phyloP scores from a whole-genome alignment of 2,888 invertebrate species.

The Sminthurinus aureus region DNA sequence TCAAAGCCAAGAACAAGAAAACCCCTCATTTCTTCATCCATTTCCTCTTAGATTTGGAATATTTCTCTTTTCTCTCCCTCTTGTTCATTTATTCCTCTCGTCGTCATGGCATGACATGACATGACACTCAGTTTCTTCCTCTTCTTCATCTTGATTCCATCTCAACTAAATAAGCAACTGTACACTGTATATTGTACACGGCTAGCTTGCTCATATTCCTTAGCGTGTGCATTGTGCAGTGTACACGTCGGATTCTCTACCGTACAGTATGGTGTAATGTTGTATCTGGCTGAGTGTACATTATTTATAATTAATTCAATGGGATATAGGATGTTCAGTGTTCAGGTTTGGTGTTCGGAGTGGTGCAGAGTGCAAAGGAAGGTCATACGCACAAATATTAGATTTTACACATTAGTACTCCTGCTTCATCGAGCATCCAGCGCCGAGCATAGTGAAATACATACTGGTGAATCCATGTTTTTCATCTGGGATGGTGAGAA shows the following conservation, averaged over 20 bases:
- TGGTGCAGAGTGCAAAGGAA: too few relatives aligned
- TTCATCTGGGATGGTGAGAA: too few relatives aligned
- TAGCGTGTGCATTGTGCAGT: too few relatives aligned
- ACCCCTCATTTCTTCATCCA: slow-evolving; percentile 8
- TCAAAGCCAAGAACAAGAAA: slow-evolving; percentile 3
- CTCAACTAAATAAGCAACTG: too few relatives aligned
- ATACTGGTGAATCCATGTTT: too few relatives aligned
- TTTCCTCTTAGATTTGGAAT: background rate
- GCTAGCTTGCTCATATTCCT: too few relatives aligned
- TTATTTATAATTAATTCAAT: background rate
- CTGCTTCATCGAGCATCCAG: background rate
- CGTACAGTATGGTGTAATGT: slow-evolving; percentile 14
- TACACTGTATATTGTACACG: background rate
- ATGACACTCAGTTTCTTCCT: slow-evolving; percentile 39
- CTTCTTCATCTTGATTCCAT: background rate
- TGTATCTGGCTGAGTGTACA: background rate
- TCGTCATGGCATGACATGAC: slow-evolving; percentile 48
- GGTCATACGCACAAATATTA: too few relatives aligned
- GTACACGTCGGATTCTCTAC: too few relatives aligned
- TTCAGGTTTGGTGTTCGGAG: too few relatives aligned
- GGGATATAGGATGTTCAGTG: background rate
- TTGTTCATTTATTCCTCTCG: slow-evolving; percentile 22
- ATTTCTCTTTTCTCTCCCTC: slow-evolving; percentile 7
- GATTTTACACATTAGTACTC: background rate
- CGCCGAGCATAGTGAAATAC: too few relatives aligned